Base-by-base conservation (phyloP, 2,113 vertebrate species). In the Thalassarche chlororhynchos region DNA sequence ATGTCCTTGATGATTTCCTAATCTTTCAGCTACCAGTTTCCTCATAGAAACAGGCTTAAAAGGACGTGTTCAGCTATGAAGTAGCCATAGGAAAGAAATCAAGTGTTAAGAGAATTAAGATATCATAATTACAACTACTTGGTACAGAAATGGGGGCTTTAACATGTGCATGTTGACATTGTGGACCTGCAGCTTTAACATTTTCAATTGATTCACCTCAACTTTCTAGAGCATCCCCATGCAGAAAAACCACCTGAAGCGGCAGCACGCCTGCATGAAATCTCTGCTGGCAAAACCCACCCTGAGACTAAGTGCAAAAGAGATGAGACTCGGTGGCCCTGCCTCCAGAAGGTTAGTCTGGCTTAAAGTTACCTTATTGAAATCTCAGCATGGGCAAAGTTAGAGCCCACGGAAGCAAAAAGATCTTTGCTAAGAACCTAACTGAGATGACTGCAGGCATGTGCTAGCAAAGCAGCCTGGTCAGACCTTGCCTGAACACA, bases 141-240 rank as follows among this genome's bases (percentile, higher is more conserved):
- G 29, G n/a, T 78, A 66, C n/a, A 71, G 47, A 83, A 79, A 28
- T 7, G 10, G 20, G 23, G 44, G 10, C 36, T 92, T 52, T 69
- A 74, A 64, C 4, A 17, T 5, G 28, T 31, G 38, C 44, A 64
- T 0, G 0, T 21, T 52, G n/a, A 79, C 19, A 51, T 4, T 12
- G 28, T 58, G 24, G 40, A 61, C 40, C 36, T 36, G 49, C 58
- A 86, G 17, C 32, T 88, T 40, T 14, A 76, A 52, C 16, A 40
- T 58, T 78, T 49, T 66, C 11, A 7, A 9, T 8, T 19, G 44
- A 71, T 60, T 72, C 61, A 75, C 13, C 47, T 87, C 36, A 76
- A 16, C 36, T 69, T 93, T 61, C 52, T 64, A 66, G 57, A 93
- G 57, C 31, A 82, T 15, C 29, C 28, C 44, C 17, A 29, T 5